A percentile compares a stretch with the other conserved stretches of the same genome.
Conservation (phyloP, 2,888 invertebrate species). For the Hydraecia micacea region DNA sequence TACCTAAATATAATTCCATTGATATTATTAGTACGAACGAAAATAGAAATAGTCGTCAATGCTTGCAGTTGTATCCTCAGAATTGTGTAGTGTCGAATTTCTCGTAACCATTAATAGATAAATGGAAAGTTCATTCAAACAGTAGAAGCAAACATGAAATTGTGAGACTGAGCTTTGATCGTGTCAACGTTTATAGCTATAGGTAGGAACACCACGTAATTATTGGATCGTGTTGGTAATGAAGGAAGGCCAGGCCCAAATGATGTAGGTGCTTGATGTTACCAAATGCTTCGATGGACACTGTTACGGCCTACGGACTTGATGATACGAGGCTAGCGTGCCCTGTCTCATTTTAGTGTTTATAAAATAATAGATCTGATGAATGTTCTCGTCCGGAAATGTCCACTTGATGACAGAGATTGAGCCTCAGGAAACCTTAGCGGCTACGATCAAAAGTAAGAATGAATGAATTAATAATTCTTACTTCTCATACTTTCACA, state of each 20-base stretch:
- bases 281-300: slow-evolving; percentile 26
- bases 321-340: slow-evolving; percentile 1
- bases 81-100: slow-evolving; percentile 33
- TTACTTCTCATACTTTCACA: neutral
- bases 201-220: slow-evolving; percentile 51
- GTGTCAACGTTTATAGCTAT: slow-evolving; percentile 59
- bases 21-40: slow-evolving; percentile 37
- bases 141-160: slow-evolving; percentile 48
- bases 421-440: slow-evolving; percentile 10
- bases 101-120: slow-evolving; percentile 17
- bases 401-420: neutral
- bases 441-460: slow-evolving; percentile 4
- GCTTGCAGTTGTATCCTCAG: slow-evolving; percentile 45
- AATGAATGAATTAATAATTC: neutral
- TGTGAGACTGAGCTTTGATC: slow-evolving; percentile 67
- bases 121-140: slow-evolving; percentile 36
- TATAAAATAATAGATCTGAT: slow-evolving; percentile 38
- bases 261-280: slow-evolving; percentile 29
- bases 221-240: slow-evolving; percentile 26
- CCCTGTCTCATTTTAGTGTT: neutral
- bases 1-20: slow-evolving; percentile 44
- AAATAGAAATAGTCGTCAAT: slow-evolving; percentile 41
- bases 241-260: slow-evolving; percentile 40
- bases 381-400: neutral
- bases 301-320: slow-evolving; percentile 19